Base-by-base conservation (phyloP, 2,797 vertebrate species). In the Mus spretus region DNA sequence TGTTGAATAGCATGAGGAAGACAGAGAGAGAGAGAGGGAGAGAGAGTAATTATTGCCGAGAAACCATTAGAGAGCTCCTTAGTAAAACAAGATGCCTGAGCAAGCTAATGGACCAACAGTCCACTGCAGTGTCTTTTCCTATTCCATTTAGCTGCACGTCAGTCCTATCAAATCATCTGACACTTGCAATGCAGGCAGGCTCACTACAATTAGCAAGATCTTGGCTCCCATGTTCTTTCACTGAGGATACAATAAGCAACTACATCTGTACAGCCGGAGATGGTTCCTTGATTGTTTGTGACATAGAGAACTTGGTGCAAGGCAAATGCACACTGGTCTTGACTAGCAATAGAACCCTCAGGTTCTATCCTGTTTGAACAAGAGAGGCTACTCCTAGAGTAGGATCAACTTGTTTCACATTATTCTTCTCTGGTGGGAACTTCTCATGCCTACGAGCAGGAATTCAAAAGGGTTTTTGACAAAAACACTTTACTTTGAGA, bases 51-150 rank as follows among this genome's bases (percentile, higher is more conserved):
- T 99, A 99, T 98, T 99, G 98, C 98, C 80, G 95, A 99, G 99
- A 99, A 99, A 98, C 98, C 99, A 99, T 99, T 99, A 99, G 98
- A 99, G 98, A 97, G 97, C 98, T 99, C 98, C 99, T 99, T 99
- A 99, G 99, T 99, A 98, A 99, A 99, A 99, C 99, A 99, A 99
- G 99, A 98, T 99, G 98, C 98, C 98, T 97, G 92, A 98, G 98
- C 98, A 99, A 99, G 99, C 99, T 99, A 99, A 99, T 99, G 99
- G 99, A 99, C 99, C 98, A 98, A 98, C 97, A 98, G 98, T 98
- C 98, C 98, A 98, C 98, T 97, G 98, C 98, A 97, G 6, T 98
- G 98, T 98, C 98, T 99, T 98, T 98, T 98, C 98, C 98, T 98
- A 98, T 99, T 98, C 98, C 98, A 99, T 99, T 99, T 99, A 99